Evolutionary conservation across 1,140 invertebrate species (phyloP).

Genomic region (Drepana arcuata): DNA sequence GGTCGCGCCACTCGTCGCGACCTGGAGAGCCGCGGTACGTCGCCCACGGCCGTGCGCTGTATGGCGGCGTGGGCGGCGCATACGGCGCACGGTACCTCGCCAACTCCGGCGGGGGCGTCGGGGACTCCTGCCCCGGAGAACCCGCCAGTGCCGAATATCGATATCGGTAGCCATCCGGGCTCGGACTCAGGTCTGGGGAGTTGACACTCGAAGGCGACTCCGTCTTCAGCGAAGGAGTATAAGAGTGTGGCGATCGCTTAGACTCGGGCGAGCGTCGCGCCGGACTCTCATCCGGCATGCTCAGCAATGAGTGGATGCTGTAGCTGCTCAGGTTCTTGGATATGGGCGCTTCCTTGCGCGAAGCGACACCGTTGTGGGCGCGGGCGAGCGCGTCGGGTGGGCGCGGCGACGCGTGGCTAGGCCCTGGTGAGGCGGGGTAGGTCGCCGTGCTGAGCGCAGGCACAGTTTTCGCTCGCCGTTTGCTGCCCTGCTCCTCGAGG

Average conservation of each 20-base stretch:
- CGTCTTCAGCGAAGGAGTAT: conserved; percentile 44
- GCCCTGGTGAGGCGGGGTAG: conserved; percentile 50
- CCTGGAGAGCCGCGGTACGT: conserved; percentile 21
- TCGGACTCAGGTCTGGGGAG: conserved; percentile 57
- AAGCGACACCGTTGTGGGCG: conserved; percentile 31
- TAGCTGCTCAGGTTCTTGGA: conserved; percentile 78
- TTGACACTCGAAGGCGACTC: conserved; percentile 51
- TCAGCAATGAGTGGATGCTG: conserved; percentile 84
- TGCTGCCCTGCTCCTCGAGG: conserved; percentile 74
- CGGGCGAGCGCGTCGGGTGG: conserved; percentile 18
- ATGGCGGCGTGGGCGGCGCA: conserved; percentile 32
- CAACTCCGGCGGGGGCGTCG: conserved; percentile 22
- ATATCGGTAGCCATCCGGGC: conserved; percentile 48
- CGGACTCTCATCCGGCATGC: conserved; percentile 61
- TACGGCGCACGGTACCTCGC: conserved; percentile 19
- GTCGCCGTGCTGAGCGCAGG: conserved; percentile 53
- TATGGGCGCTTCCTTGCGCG: conserved; percentile 30
- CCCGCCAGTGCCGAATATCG: conserved; percentile 37
- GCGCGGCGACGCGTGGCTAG: conserved; percentile 34
- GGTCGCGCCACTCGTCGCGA: conserved; percentile 34
- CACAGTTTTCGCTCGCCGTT: conserved; percentile 65
- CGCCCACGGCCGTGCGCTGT: conserved; percentile 19
- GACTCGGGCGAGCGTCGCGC: conserved; percentile 39
- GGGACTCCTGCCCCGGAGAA: conserved; percentile 28
- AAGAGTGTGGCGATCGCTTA: conserved; percentile 44